Conservation (phyloP, 2,888 invertebrate species). For the Carcina quercana region DNA sequence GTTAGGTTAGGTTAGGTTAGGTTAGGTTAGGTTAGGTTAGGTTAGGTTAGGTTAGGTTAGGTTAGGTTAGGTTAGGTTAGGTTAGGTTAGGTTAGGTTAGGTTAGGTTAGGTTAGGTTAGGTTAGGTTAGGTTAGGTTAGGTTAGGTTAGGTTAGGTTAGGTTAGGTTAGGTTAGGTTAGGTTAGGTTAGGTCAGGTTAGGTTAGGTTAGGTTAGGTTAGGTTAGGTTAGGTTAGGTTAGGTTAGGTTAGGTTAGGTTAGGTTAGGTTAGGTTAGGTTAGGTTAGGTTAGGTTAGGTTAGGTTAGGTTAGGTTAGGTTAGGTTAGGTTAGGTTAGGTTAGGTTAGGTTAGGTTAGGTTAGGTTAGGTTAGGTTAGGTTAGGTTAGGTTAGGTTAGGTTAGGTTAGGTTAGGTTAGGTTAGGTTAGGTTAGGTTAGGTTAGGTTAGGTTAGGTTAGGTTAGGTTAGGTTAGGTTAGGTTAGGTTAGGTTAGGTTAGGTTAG, state of each 20-base stretch:
- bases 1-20: constrained; percentile 13
- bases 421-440: constrained; percentile 9
- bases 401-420: constrained; percentile 8
- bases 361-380: constrained; percentile 9
- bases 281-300: constrained; percentile 2
- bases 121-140: constrained; percentile 3
- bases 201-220: constrained; percentile 1
- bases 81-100: constrained; percentile 16
- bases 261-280: constrained; percentile 2
- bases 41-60: constrained; percentile 15
- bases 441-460: constrained; percentile 9
- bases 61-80: constrained; percentile 14
- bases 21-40: constrained; percentile 14
- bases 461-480: constrained; percentile 8
- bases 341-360: constrained; percentile 6
- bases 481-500: constrained; percentile 7
- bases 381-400: constrained; percentile 10
- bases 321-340: constrained; percentile 10
- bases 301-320: constrained; percentile 9
- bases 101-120: constrained; percentile 14
- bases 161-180: constrained; percentile 1
- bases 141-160: constrained; percentile 2
- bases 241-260: constrained; percentile 3
- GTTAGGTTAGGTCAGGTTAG: constrained; percentile 1
- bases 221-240: constrained; percentile 6